Evolutionary conservation across 2,113 vertebrate genomes (phyloP).

Genomic region (Elephantulus edwardii): DNA sequence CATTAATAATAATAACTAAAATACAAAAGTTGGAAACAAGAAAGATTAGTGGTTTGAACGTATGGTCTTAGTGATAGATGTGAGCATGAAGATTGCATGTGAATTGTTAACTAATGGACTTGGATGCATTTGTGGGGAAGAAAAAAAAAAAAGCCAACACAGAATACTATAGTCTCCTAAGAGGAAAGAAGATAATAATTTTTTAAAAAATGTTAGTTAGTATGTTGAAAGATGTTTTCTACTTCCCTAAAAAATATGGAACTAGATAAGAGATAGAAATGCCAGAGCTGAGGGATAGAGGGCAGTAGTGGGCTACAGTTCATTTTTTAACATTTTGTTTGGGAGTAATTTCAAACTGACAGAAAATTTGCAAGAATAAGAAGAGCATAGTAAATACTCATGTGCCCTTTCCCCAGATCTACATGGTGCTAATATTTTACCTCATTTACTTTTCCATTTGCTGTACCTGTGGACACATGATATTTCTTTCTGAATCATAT

Average conservation of each 20-base stretch:
- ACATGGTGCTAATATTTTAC: neutral
- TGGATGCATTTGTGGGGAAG: neutral
- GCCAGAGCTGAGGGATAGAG: slow-evolving; percentile 30
- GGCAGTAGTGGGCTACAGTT: slow-evolving; percentile 53
- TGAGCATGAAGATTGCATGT: too few relatives aligned
- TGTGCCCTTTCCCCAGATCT: neutral
- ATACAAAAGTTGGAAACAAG: too few relatives aligned
- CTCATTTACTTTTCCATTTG: slow-evolving; percentile 28
- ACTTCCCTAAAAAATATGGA: neutral
- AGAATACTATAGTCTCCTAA: neutral
- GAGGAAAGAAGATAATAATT: neutral
- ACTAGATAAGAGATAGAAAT: neutral
- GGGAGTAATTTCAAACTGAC: slow-evolving; percentile 5
- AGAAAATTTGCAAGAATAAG: neutral
- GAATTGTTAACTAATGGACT: too few relatives aligned
- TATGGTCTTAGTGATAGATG: too few relatives aligned
- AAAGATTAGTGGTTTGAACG: too few relatives aligned
- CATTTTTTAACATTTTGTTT: neutral
- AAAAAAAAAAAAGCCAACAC: too few relatives aligned
- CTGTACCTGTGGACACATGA: too few relatives aligned
- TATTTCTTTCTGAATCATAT: neutral
- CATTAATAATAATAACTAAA: too few relatives aligned
- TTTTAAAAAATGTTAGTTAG: neutral
- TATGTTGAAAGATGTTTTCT: neutral
- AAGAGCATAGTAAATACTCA: neutral